Evolutionary conservation across 2,797 vertebrate genomes (phyloP).

Genomic region (Poecile montanus): DNA sequence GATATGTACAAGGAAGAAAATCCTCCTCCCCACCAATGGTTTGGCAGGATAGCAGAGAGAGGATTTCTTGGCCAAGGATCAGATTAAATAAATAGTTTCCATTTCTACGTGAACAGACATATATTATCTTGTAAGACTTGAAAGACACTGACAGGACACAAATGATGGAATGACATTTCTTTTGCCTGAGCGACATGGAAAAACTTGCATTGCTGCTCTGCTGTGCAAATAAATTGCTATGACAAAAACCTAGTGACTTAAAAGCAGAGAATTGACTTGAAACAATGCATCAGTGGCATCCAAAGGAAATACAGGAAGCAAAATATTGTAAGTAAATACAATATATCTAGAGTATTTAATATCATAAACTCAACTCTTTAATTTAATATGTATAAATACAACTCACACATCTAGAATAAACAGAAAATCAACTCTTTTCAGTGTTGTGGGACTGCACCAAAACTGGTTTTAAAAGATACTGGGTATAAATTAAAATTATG

Average conservation of each 20-base stretch:
- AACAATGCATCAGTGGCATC: neutral
- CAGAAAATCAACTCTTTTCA: neutral
- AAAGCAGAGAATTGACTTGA: neutral
- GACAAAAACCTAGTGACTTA: neutral
- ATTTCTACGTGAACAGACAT: neutral
- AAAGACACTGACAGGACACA: slow-evolving; percentile 4
- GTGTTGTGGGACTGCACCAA: neutral
- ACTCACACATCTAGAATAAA: neutral
- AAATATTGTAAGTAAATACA: neutral
- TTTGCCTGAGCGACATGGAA: neutral
- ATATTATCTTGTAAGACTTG: neutral
- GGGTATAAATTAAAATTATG: neutral
- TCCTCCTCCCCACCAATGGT: neutral
- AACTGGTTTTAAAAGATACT: neutral
- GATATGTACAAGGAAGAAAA: neutral
- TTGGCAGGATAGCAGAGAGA: neutral
- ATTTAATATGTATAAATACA: neutral
- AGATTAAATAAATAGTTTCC: slow-evolving; percentile 20
- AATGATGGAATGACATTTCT: neutral
- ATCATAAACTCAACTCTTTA: no score
- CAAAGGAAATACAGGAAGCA: neutral
- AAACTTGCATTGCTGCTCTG: neutral
- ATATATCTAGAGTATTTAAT: neutral
- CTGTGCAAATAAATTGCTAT: accelerated
- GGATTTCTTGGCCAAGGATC: neutral